Percentiles rank a stretch among this genome's conserved stretches.
phyloP scores from a whole-genome alignment of 2,797 vertebrate species.

The Xiphorhynchus erythropygius region DNA sequence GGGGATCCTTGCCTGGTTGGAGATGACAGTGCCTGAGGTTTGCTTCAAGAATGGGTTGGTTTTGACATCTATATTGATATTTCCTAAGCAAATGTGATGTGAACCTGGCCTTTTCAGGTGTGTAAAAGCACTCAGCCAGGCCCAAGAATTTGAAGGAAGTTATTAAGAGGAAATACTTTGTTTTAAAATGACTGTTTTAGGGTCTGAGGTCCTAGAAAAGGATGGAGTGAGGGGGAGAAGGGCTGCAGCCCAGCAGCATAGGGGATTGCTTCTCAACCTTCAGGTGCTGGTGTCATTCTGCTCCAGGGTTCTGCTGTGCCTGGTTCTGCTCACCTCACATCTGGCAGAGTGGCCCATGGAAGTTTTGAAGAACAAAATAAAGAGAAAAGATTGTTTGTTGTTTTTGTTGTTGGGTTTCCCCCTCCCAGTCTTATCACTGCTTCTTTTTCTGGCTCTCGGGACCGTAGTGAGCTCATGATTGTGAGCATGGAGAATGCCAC shows the following conservation, averaged over 20 bases:
- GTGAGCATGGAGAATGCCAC: neutral
- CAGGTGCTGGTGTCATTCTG: fast-evolving
- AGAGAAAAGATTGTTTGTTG: neutral
- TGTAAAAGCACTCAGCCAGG: neutral
- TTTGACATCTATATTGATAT: neutral
- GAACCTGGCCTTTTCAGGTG: neutral
- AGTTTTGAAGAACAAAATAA: neutral
- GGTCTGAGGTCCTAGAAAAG: neutral
- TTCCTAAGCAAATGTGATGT: neutral
- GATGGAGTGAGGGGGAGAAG: neutral
- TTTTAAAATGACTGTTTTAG: neutral
- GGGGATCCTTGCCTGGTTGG: neutral
- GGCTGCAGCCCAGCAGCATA: fast-evolving
- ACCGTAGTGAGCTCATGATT: neutral
- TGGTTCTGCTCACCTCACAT: fast-evolving
- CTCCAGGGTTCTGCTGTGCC: neutral
- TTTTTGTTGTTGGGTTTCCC: neutral
- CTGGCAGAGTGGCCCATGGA: neutral
- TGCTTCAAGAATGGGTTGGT: neutral
- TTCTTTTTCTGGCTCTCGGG: neutral
- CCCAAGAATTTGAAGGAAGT: neutral
- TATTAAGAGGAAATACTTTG: neutral
- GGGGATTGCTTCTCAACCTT: neutral
- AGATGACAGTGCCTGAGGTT: neutral
- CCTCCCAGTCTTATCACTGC: fast-evolving